Base-by-base conservation (phyloP, 2,113 vertebrate genomes). In the Passer montanus region DNA sequence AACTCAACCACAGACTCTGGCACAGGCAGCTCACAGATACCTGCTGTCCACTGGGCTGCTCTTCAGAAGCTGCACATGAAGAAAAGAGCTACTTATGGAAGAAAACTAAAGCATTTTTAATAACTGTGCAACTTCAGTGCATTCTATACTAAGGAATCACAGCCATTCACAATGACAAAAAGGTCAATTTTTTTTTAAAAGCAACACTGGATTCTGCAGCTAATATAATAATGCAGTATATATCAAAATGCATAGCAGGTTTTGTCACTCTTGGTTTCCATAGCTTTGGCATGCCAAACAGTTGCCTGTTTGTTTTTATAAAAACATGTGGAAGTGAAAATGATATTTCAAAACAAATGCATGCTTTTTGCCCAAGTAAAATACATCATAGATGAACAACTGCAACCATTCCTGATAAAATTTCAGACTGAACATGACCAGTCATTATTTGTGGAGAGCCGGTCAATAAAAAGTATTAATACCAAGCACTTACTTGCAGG, bases 401-500 rank as follows among this genome's bases (percentile, higher is more conserved):
- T 78, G n/a, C 53, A 84, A 83, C 76, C 37, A 49, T 24, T 56
- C 46, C 53, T 43, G 37, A 49, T 76, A 79, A 31, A 50, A 62
- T 75, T 88, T 73, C 68, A 63, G 55, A 67, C 78, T 2, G 2
- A 92, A 78, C 27, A 30, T 0, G 0, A 68, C 52, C 47, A 41
- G 23, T 37, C 46, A 75, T 66, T 39, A 31, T 28, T 52, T 81
- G n/a, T 90, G 19, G 9, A 86, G 44, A 94, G 53, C 8, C 3
- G 3, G 33, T 49, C 56, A 95, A 47, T 44, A 76, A 50, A 69
- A 83, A 22, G 15, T 31, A 82, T 49, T 31, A 75, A 81, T 41
- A 56, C 23, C 33, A 17, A 37, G 80, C 78, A 98, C 99, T 99
- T 98, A 99, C 99, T 99, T 89, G 98, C 98, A 76, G 99, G 99